phyloP scores from a whole-genome alignment of 2,113 vertebrate genomes.

The Saimiri boliviensis region DNA sequence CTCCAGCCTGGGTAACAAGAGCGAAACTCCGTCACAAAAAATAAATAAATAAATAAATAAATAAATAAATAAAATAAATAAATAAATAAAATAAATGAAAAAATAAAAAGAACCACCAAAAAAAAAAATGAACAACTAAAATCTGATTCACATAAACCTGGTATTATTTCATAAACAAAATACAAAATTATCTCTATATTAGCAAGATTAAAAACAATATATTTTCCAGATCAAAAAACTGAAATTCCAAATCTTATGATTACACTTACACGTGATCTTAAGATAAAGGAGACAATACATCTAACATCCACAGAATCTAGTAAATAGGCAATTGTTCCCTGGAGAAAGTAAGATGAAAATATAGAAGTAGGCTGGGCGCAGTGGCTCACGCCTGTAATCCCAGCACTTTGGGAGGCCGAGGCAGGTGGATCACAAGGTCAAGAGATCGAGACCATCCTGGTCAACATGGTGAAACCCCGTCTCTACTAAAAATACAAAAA shows the following conservation, averaged over 20 bases:
- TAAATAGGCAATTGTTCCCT: neutral
- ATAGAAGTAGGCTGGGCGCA: neutral
- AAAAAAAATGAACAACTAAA: neutral
- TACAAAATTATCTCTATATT: neutral
- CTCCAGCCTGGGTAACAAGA: too few species aligned
- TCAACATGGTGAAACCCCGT: too few species aligned
- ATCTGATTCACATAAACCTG: neutral
- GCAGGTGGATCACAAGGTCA: too few species aligned
- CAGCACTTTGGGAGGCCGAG: too few species aligned
- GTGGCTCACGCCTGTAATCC: too few species aligned
- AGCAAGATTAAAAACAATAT: neutral
- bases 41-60: too few species aligned
- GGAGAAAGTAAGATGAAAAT: neutral
- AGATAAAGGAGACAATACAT: neutral
- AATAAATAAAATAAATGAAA: too few species aligned
- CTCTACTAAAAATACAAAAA: too few species aligned
- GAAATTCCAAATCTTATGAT: neutral
- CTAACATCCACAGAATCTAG: neutral
- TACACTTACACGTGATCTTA: neutral
- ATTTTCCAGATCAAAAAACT: neutral
- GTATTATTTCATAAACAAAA: neutral
- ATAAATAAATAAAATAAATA: too few species aligned
- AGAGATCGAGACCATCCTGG: too few species aligned
- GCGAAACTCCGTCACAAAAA: too few species aligned
- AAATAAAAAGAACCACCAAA: too few species aligned